Evolutionary conservation across 2,888 invertebrate genomes (phyloP), one percentile per base, ranked within the genome.

Genomic region (Lucinisca nassula): DNA sequence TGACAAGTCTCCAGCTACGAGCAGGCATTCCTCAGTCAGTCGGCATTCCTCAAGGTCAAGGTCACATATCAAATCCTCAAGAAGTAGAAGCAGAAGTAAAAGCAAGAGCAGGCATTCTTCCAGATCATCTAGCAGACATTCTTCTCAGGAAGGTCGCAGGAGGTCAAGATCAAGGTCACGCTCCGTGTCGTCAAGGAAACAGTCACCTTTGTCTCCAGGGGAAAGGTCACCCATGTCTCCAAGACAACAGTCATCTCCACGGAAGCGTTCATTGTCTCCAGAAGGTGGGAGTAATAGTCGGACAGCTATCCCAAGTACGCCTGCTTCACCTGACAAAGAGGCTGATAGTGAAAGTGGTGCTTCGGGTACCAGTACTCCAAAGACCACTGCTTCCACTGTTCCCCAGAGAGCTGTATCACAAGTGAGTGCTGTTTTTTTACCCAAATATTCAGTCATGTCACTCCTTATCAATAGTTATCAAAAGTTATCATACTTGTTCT

Each of bases 61-160:
- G 91, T 12, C 72, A 72, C 8, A 35, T 30, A 30, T 8, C 32
- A 45, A 73, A 32, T 89, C 89, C 58, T 94, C 95, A 38, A 85
- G 91, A 77, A 88, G 92, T 12, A 94, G 79, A 24, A 40, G 40
- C n/a, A n/a, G n/a, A 17, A 45, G 45, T 45, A 45, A 17, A 45
- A 45, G 45, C 17, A 45, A 8, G 8, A 45, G 45, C 35, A 67
- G 67, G 35, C 67, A 67, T 17, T 67, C 67, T 24, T 67, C 67
- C 1, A 24, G 58, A 21, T 24, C 61, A 21, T 67, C 67, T 67
- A 67, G 67, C 35, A 32, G 35, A 35, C 67, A 67, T 67, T 67
- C 67, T 35, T 67, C 67, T 35, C 14, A 6, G 17, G 17, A 35
- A 10, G 35, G 67, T 67, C 67, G 3, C 27, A 58, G 27, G 27